Base-by-base conservation (phyloP, 2,888 invertebrate genomes). In the Drosophila merina region DNA sequence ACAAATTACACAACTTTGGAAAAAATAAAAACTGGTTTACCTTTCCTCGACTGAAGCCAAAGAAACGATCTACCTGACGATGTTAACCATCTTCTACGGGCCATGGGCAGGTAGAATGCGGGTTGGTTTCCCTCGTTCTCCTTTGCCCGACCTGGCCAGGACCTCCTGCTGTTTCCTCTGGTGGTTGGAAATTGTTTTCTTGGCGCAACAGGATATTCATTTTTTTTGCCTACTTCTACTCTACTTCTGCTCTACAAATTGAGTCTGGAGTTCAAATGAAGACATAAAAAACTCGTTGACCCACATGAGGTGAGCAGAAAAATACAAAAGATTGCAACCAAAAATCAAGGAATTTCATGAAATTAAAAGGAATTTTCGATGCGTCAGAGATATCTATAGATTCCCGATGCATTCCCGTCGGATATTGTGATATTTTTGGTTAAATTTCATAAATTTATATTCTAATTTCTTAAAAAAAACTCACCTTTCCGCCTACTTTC, bases 401-500 rank as follows among this genome's bases (percentile, higher is more conserved):
- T 20, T 20, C 20, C 20, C 20, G 20, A 20, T 20, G 20, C 20
- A 20, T 20, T 20, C 20, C 20, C 20, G 20, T 20, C 20, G 20
- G 20, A 20, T 8, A 30, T 8, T 8, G 0, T 5, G 6, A 7
- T 7, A 7, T 33, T 14, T 40, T 40, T n/a, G 12, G 10, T 40
- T 14, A 40, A 40, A 3, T 14, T 14, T 7, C 12, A 4, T 5
- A 12, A 36, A 5, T 5, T 12, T 25, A 25, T 25, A 31, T 49
- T 9, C 1, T 6, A 3, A 6, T 14, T 3, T 20, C 2, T 2
- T 31, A 20, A 36, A n/a, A 8, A 38, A 26, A 0, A 1, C 90
- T 88, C 51, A 95, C 93, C 92, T 96, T 96, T 74, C 95, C 94
- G 6, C 96, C 96, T 68, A 97, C 96, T 92, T 95, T 96, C 38